Base-by-base conservation (phyloP, 2,797 vertebrate genomes). In the Otus scops region DNA sequence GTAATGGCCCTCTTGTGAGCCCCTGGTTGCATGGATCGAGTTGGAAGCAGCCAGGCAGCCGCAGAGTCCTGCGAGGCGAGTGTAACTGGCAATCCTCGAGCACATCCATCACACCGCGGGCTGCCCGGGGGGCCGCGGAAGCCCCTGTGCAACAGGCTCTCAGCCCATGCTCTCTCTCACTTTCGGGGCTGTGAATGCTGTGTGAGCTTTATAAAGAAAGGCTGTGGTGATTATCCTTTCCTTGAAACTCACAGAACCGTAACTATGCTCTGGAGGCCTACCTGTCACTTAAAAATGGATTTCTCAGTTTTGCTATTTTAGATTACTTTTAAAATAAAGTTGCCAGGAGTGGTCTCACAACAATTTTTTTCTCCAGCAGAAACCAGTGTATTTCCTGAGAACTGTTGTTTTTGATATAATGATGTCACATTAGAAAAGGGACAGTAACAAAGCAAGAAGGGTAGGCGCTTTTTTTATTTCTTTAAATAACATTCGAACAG, bases 51-150 rank as follows among this genome's bases (percentile, higher is more conserved):
- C 57, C 27, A 24, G 28, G 50, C 11, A 11, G 15, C 32, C 0
- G 0, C 50, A 8, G 56, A 16, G 10, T 19, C n/a, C 30, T 3
- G 4, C 0, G 1, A 56, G 36, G 54, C 30, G 21, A 27, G 34
- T 4, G 41, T 24, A 3, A 12, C 50, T 7, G n/a, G 39, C 13
- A 32, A 2, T 32, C 28, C 47, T 39, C 3, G 1, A 36, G 60
- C 60, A n/a, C 10, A 5, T 28, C 27, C 1, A 3, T 27, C 54
- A 21, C 22, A 48, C 21, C 3, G 0, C 30, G 34, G 26, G 43
- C 43, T 28, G 0, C 10, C 48, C 6, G 19, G 2, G n/a, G n/a
- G 60, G 56, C n/a, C 2, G 0, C 1, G 0, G 60, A 53, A 39
- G 30, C 17, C 39, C 34, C 28, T 17, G 6, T 18, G 53, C 39